phyloP scores from a whole-genome alignment of 2,888 invertebrate genomes.

The Agrilus cyanescens region DNA sequence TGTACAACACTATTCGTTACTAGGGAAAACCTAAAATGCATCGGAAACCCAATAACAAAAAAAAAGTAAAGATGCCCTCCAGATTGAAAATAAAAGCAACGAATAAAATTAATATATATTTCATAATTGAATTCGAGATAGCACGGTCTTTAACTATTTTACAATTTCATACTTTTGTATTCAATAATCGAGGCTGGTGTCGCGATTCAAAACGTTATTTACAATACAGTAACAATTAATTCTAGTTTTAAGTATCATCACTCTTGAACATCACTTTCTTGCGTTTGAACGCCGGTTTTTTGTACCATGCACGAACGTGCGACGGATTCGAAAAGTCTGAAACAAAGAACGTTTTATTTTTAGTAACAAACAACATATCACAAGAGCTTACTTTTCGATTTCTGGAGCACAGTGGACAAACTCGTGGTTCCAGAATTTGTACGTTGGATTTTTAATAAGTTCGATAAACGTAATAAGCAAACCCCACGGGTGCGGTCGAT shows the following conservation, averaged over 20 bases:
- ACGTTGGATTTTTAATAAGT: constrained; percentile 94
- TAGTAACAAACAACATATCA: background rate
- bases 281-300: constrained; percentile 55
- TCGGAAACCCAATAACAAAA: constrained; percentile 12
- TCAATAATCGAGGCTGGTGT: no score
- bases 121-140: background rate
- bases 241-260: constrained; percentile 32
- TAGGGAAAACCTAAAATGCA: constrained; percentile 16
- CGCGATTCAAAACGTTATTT: constrained; percentile 1
- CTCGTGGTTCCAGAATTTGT: constrained; percentile 98
- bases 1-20: constrained; percentile 23
- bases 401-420: constrained; percentile 99
- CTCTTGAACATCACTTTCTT: constrained; percentile 57
- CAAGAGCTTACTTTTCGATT: constrained; percentile 80
- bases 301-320: constrained; percentile 91
- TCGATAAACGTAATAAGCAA: constrained; percentile 97
- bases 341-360: constrained; percentile 21
- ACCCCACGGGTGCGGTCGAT: constrained; percentile 99
- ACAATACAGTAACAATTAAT: constrained; percentile 7
- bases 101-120: constrained; percentile 8
- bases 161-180: no score
- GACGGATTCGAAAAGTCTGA: constrained; percentile 88
- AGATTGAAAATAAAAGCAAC: constrained; percentile 7
- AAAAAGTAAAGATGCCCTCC: constrained; percentile 8
- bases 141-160: no score